A percentile compares a stretch with the other conserved stretches of the same genome.
Evolutionary conservation across 2,888 invertebrate genomes (phyloP).

Genomic region (Physocephala rufipes): DNA sequence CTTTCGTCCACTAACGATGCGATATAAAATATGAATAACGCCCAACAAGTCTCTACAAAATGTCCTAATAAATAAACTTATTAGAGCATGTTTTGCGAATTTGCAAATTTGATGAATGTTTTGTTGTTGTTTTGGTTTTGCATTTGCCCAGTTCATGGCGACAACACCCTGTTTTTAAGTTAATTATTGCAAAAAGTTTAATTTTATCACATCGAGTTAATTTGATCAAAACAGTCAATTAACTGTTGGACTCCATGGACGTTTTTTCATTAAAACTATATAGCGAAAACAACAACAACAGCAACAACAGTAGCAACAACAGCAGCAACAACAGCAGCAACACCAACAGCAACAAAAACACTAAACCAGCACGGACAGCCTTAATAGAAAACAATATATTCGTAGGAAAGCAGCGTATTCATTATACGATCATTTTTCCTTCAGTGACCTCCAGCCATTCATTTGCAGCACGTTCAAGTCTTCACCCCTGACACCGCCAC

Average conservation of each 20-base stretch:
- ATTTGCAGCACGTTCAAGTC: slow-evolving; percentile 33
- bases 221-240: too few species aligned
- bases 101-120: slow-evolving; percentile 13
- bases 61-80: slow-evolving; percentile 29
- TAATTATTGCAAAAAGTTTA: not conserved
- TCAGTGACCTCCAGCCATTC: slow-evolving; percentile 33
- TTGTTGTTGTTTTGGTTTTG: slow-evolving; percentile 4
- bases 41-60: not conserved
- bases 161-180: too few species aligned
- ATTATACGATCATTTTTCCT: slow-evolving; percentile 14
- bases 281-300: not conserved
- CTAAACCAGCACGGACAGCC: too few species aligned
- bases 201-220: not conserved
- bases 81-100: slow-evolving; percentile 40
- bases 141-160: not conserved
- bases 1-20: too few species aligned
- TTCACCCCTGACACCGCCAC: too few species aligned
- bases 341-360: slow-evolving; percentile 1
- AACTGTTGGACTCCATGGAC: too few species aligned
- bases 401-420: too few species aligned
- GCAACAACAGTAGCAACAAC: not conserved
- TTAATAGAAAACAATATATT: too few species aligned
- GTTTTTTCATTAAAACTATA: not conserved
- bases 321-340: not conserved
- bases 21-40: too few species aligned